Base-by-base conservation (phyloP, 2,888 invertebrate genomes). In the Synergus gifuensis region DNA sequence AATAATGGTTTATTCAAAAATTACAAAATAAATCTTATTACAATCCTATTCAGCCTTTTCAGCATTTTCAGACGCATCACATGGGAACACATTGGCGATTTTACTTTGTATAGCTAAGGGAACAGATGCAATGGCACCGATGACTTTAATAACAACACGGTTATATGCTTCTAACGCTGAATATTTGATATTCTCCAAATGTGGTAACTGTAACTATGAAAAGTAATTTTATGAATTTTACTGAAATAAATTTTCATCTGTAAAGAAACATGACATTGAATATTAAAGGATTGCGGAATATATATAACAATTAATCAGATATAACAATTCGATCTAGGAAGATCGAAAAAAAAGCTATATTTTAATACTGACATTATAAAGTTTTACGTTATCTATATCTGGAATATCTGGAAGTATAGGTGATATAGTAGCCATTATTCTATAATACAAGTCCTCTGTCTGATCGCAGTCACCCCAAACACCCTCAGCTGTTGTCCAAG, bases 381-480 rank as follows among this genome's bases (percentile, higher is more conserved):
- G 42, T n/a, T 76, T 85, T 82, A 82, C 85, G 73, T 85, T 79
- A 36, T 84, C 79, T 18, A 79, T 54, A 76, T 79, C 79, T 36
- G 82, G 66, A 3, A 64, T 76, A 64, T 83, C 79, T 42, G 80
- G 77, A 0, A 82, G 60, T 1, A 79, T 28, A 2, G 85, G 84
- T 2, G 76, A 77, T 12, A 89, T 76, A n/a, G 86, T 85, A 5
- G 81, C 81, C 42, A 85, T 67, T 28, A 88, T 86, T n/a, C 89
- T 85, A 73, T 78, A 81, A 82, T 92, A 93, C 36, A 93, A 82
- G 14, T 91, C 86, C 83, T 93, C 92, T 11, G 92, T 91, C 69
- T 92, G 89, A 40, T 88, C 87, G 9, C 91, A 85, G 77, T 89
- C 89, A 0, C 93, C 93, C 93, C 93, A 93, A 12, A 93, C 81